Evolutionary conservation across 2,113 vertebrate species (phyloP).

Genomic region (Symphodus melops): DNA sequence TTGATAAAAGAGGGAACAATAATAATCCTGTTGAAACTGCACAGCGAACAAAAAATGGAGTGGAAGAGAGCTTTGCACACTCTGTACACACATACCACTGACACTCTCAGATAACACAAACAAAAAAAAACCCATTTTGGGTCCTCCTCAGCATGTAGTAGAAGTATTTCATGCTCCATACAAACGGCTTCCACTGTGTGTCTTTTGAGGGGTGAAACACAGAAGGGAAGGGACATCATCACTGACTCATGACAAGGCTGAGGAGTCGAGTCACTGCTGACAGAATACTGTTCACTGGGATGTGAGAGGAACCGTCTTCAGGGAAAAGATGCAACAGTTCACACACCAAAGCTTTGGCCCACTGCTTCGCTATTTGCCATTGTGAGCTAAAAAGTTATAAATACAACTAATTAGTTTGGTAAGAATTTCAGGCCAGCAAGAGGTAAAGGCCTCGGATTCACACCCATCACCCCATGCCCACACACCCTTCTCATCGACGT

Average conservation of each 20-base stretch:
- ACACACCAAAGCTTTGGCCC: slow-evolving; percentile 40
- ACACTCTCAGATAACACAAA: slow-evolving; percentile 43
- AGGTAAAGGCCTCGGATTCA: slow-evolving; percentile 45
- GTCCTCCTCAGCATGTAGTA: slow-evolving; percentile 9
- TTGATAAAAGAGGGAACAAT: slow-evolving; percentile 67
- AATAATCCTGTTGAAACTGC: slow-evolving; percentile 60
- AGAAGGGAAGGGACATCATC: slow-evolving; percentile 5
- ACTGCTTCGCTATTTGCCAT: slow-evolving; percentile 77
- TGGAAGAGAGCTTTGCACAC: slow-evolving; percentile 27
- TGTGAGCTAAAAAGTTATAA: slow-evolving; percentile 77
- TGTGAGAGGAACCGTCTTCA: slow-evolving; percentile 61
- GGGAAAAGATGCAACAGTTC: slow-evolving; percentile 55
- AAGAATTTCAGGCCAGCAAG: slow-evolving; percentile 47
- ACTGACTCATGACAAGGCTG: slow-evolving; percentile 46
- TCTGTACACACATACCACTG: slow-evolving; percentile 15
- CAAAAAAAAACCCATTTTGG: slow-evolving; percentile 27
- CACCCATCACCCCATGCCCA: slow-evolving; percentile 71
- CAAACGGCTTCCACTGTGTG: slow-evolving; percentile 10
- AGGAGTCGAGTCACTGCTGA: slow-evolving; percentile 49
- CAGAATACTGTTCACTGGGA: slow-evolving; percentile 70
- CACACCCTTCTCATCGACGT: slow-evolving; percentile 66
- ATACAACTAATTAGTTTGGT: slow-evolving; percentile 80
- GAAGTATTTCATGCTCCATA: slow-evolving; percentile 46
- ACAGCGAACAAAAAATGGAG: slow-evolving; percentile 40
- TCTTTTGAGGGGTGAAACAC: slow-evolving; percentile 32